Evolutionary conservation across 2,113 vertebrate genomes (phyloP), one percentile per base, ranked within the genome.

Genomic region (Siniperca chuatsi): DNA sequence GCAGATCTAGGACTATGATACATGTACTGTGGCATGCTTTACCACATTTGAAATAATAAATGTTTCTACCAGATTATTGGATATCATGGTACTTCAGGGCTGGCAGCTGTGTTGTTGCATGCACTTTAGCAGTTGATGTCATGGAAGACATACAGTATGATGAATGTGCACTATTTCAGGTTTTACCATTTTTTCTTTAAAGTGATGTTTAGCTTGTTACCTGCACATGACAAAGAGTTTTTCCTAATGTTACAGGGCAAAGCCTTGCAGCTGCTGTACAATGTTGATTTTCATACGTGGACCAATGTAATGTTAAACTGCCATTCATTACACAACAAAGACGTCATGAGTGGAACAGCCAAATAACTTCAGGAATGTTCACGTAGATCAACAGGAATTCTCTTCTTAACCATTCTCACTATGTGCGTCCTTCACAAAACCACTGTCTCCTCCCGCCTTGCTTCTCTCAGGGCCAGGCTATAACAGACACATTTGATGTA

Each of bases 401-500:
- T n/a, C 15, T 50, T 9, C 69, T 11, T 64, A 52, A 33, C 71
- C 13, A 40, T 23, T 55, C 64, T 18, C 65, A 44, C 40, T 60
- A 48, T 33, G 46, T 55, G 16, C 10, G 42, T 50, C 66, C n/a
- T 74, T 62, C 23, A 9, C 12, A 37, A 55, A 80, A n/a, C 40
- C 57, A 37, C 48, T 57, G 78, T 78, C 68, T 84, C 35, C 35
- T 60, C 57, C 76, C 18, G 29, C 12, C 35, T 29, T 50, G 55
- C 54, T 84, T 44, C 70, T 67, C 42, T 78, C 62, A 71, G 18
- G 5, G 42, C 48, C 58, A 2, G 52, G 61, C 65, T 75, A 6
- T 50, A 70, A 85, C 72, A 81, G 72, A 77, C 67, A 68, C 1
- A 1, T 82, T 66, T 82, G 88, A 87, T 90, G 72, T 79, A 82